phyloP scores from a whole-genome alignment of 1,140 invertebrate genomes.

The Phocides pigmalion region DNA sequence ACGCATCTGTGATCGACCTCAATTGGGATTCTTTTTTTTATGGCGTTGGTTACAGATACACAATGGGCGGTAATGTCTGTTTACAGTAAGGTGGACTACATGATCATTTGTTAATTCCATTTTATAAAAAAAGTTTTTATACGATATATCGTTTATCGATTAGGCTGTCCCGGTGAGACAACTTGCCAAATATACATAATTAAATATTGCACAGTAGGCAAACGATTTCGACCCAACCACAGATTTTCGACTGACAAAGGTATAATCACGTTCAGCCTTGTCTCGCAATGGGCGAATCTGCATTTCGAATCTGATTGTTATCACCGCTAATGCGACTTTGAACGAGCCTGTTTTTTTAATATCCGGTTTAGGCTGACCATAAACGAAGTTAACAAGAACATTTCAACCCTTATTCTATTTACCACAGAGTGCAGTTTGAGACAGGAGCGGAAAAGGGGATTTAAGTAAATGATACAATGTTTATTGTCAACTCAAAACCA shows the following conservation, averaged over 20 bases:
- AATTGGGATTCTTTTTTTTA: too few relatives aligned
- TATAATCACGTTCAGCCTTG: constrained; percentile 48
- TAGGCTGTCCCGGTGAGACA: background rate
- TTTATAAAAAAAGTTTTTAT: too few relatives aligned
- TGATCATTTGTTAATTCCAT: too few relatives aligned
- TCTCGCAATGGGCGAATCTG: constrained; percentile 55
- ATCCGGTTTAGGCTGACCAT: constrained; percentile 59
- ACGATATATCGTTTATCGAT: background rate
- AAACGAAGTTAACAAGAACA: constrained; percentile 17
- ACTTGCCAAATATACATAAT: background rate
- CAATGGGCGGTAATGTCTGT: too few relatives aligned
- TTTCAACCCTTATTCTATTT: constrained; percentile 21
- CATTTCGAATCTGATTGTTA: constrained; percentile 71
- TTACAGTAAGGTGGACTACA: too few relatives aligned
- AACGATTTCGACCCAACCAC: constrained; percentile 12
- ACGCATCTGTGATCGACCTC: too few relatives aligned
- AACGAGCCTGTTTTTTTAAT: constrained; percentile 61
- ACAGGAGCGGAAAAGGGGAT: constrained; percentile 25
- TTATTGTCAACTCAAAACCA: constrained; percentile 58
- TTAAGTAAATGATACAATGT: constrained; percentile 55
- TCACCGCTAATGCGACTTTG: constrained; percentile 59
- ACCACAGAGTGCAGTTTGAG: constrained; percentile 23
- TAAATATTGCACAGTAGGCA: constrained; percentile 21
- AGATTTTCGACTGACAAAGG: constrained; percentile 40
- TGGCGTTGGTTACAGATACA: too few relatives aligned